These are phyloP conservation scores for Fratercula arctica DNA, from an alignment of 2,797 vertebrate species.

Conservation along the genomic window DNA sequence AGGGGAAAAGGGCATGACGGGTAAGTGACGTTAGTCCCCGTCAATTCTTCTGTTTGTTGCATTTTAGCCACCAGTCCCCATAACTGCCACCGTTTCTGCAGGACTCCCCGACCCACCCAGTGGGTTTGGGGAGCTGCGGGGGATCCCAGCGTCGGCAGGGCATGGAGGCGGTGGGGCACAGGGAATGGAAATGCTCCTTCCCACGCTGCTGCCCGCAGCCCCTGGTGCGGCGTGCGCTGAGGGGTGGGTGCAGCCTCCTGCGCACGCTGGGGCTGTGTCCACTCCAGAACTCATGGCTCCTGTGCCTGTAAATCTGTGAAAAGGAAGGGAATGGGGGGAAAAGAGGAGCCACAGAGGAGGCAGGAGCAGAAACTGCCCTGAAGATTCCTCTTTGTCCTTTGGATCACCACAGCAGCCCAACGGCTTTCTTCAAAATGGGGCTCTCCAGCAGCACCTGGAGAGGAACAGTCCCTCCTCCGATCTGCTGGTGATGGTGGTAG, in stretches of 20 bases:
- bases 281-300: rapidly evolving
- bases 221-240: rapidly evolving
- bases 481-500: no score
- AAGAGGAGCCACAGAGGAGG: neutral
- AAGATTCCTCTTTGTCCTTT: neutral
- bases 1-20: neutral
- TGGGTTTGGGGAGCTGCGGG: neutral
- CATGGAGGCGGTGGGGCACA: no score
- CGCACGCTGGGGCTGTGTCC: rapidly evolving
- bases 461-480: neutral
- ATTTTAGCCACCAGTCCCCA: neutral
- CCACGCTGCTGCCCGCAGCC: rapidly evolving
- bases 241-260: neutral
- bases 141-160: neutral
- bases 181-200: neutral
- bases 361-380: neutral
- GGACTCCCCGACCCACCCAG: neutral
- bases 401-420: neutral
- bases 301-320: neutral
- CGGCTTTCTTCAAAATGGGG: neutral
- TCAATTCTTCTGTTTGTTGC: neutral
- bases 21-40: neutral
- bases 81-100: neutral
- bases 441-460: rapidly evolving
- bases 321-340: no score